Base-by-base conservation (phyloP, 1,140 invertebrate genomes). In the Ephestia elutella region DNA sequence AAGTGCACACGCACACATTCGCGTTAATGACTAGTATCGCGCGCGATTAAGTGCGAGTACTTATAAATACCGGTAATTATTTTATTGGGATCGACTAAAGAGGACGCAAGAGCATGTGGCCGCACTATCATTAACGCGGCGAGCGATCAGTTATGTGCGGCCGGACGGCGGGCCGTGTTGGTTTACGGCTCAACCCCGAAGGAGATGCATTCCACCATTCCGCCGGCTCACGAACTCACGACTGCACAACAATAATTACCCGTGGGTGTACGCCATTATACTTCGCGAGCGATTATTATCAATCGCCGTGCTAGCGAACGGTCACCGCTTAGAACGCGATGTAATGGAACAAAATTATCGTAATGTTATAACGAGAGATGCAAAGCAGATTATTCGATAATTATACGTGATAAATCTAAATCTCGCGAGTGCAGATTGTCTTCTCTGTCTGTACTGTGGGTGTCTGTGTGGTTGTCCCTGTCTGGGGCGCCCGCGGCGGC, bases 241-340 rank as follows among this genome's bases (percentile, higher is more conserved):
- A 88, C 86, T 83, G 77, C 81, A 86, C 83, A 82, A 83, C 84
- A 83, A 88, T 88, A 88, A 88, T 88, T 88, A 88, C 81, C 83
- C 75, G 81, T 82, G 85, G 85, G 82, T 86, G 86, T 86, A 86
- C 86, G 82, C 83, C 78, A 86, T 86, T 88, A 88, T 88, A 84
- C 80, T 86, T 86, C 82, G 80, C 86, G 70, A 84, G 80, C 78
- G 86, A 88, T 88, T 86, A 88, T 86, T 88, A 88, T 88, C 86
- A 88, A 86, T 81, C 76, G 82, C 73, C 78, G 81, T 75, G 71
- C 80, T 81, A 83, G 80, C 72, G 73, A 78, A 80, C 80, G 81
- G 85, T 86, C 83, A 80, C 82, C 83, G 82, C 82, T 84, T 82
- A 80, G 74, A 80, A 81, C 70, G 66, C 73, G 75, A 78, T 81